phyloP scores from a whole-genome alignment of 2,113 vertebrate species.

The Erinaceus europaeus region DNA sequence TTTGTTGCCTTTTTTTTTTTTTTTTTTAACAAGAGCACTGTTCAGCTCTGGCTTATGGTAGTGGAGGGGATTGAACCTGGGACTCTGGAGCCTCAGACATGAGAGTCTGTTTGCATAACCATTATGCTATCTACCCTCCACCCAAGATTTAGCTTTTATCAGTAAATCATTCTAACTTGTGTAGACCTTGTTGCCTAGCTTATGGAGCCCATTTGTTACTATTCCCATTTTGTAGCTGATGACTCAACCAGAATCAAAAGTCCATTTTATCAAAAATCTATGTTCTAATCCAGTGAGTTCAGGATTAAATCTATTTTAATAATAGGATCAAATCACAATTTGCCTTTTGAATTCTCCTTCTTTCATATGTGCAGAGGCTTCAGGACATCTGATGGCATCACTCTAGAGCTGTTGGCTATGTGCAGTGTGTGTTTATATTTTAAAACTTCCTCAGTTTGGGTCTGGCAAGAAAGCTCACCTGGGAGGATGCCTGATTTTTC shows the following conservation, averaged over 20 bases:
- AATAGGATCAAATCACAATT: background rate
- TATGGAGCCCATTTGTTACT: background rate
- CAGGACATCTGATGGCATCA: background rate
- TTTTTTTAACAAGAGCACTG: too few species aligned
- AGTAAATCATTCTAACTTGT: background rate
- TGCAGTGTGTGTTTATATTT: background rate
- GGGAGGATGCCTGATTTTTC: too few species aligned
- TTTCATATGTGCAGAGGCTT: background rate
- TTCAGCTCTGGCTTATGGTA: too few species aligned
- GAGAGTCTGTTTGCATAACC: too few species aligned
- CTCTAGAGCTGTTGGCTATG: background rate
- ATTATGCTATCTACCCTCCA: too few species aligned
- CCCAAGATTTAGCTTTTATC: background rate
- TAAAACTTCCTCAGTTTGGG: too few species aligned
- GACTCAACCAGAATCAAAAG: background rate
- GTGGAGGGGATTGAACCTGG: too few species aligned
- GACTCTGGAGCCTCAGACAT: too few species aligned
- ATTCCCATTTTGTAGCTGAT: background rate
- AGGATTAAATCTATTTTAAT: background rate
- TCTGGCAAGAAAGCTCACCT: too few species aligned
- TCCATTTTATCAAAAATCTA: background rate
- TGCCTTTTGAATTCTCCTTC: background rate
- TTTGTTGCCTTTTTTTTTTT: too few species aligned
- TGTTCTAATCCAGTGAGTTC: background rate
- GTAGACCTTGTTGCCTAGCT: background rate